phyloP scores from a whole-genome alignment of 2,888 invertebrate species.

The Idaea dimidiata region DNA sequence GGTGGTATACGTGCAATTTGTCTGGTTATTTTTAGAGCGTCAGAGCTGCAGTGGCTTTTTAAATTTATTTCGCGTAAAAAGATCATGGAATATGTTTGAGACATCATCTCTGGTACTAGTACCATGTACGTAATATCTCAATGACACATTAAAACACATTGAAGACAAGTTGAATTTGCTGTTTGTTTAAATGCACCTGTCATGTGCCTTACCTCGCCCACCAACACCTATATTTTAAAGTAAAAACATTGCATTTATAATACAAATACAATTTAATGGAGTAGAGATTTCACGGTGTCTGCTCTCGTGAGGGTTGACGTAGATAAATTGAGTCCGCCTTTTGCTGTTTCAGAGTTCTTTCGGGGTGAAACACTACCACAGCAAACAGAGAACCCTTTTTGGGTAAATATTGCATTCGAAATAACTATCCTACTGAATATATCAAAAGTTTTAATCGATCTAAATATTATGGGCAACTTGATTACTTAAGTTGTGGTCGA shows the following conservation, averaged over 20 bases:
- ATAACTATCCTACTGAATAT: too few species aligned
- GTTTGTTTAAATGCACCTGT: background rate
- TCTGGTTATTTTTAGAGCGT: too few species aligned
- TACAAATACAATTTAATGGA: slow-evolving; percentile 53
- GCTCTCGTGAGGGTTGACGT: slow-evolving; percentile 55
- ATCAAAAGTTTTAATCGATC: too few species aligned
- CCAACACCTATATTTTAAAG: background rate
- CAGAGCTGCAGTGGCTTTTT: background rate
- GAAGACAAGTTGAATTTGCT: background rate
- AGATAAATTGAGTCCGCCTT: slow-evolving; percentile 61
- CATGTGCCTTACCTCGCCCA: too few species aligned
- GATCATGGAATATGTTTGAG: too few species aligned
- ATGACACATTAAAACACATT: background rate
- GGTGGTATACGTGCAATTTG: too few species aligned
- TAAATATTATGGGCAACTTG: too few species aligned
- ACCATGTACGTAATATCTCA: background rate
- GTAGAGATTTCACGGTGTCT: slow-evolving; percentile 64
- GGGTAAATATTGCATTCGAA: background rate
- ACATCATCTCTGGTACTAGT: background rate
- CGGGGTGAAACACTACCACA: slow-evolving; percentile 36
- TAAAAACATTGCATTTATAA: slow-evolving; percentile 17
- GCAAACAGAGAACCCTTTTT: background rate
- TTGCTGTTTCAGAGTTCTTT: slow-evolving; percentile 47
- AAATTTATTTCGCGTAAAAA: background rate
- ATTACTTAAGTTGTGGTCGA: too few species aligned